phyloP scores from a whole-genome alignment of 2,888 invertebrate genomes.

The Agrotis segetum region DNA sequence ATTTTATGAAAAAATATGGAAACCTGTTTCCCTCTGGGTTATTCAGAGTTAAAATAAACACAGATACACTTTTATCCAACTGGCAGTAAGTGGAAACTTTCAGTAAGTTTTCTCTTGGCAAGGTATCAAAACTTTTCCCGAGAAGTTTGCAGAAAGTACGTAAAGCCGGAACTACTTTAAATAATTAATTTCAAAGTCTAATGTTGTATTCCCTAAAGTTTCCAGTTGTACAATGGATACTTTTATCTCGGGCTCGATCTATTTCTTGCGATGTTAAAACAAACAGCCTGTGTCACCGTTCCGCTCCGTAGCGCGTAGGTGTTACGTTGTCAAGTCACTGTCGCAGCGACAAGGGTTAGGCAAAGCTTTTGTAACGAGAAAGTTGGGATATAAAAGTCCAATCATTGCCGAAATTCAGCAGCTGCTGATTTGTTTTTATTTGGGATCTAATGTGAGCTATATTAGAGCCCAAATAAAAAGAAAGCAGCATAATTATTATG shows the following conservation, averaged over 20 bases:
- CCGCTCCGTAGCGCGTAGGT: constrained; percentile 10
- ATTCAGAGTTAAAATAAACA: too few relatives aligned
- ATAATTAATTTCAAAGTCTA: constrained; percentile 24
- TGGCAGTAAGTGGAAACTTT: too few relatives aligned
- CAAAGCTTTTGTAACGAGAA: constrained; percentile 17
- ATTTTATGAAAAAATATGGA: too few relatives aligned
- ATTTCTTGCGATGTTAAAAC: constrained; percentile 18
- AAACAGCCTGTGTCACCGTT: constrained; percentile 2
- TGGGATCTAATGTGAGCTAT: too few relatives aligned
- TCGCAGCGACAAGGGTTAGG: constrained; percentile 6
- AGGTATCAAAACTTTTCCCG: constrained; percentile 31
- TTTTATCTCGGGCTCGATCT: background rate
- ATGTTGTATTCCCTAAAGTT: background rate
- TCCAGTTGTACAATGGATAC: background rate
- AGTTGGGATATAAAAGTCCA: constrained; percentile 18
- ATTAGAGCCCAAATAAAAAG: too few relatives aligned
- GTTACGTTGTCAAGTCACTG: constrained; percentile 30
- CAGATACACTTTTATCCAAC: too few relatives aligned
- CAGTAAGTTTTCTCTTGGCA: background rate
- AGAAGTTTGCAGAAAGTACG: constrained; percentile 20
- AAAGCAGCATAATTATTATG: too few relatives aligned
- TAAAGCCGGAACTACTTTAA: constrained; percentile 3
- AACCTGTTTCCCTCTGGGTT: too few relatives aligned
- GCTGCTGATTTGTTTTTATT: background rate
- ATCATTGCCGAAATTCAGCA: constrained; percentile 20